Percentiles rank a stretch among this genome's conserved stretches.
These are phyloP conservation scores for Digitonthophagus gazella DNA, from an alignment of 2,888 invertebrate genomes.

Conservation along the genomic window DNA sequence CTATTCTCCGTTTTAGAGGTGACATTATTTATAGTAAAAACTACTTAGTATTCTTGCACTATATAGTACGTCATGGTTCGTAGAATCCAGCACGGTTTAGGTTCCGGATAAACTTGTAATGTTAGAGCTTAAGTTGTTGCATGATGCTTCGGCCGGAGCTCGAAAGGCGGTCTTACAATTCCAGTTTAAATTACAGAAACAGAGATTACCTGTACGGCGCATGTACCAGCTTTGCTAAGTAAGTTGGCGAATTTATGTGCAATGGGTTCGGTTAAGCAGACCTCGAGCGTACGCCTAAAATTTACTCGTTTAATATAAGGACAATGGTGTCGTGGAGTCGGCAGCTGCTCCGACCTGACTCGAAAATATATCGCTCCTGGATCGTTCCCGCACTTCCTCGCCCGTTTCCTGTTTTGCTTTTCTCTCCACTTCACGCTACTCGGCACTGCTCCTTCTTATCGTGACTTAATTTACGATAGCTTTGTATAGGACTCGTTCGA, in stretches of 20 bases:
- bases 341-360: constrained; percentile 30
- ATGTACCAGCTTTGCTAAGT: constrained; percentile 25
- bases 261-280: constrained; percentile 14
- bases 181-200: constrained; percentile 21
- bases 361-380: constrained; percentile 31
- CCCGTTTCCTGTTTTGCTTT: constrained; percentile 31
- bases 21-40: not conserved
- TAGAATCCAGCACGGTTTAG: not conserved
- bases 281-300: constrained; percentile 23
- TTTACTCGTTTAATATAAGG: constrained; percentile 31
- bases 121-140: constrained; percentile 1
- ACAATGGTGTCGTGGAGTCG: constrained; percentile 27
- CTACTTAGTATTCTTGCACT: not conserved
- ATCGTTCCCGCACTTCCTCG: constrained; percentile 34
- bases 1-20: too few species aligned
- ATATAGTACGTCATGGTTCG: not conserved
- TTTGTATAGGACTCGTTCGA: constrained; percentile 24
- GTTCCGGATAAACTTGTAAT: constrained; percentile 7
- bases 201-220: constrained; percentile 19
- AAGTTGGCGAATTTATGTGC: constrained; percentile 25
- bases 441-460: constrained; percentile 27
- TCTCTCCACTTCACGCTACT: constrained; percentile 25
- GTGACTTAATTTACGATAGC: constrained; percentile 29
- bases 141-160: constrained; percentile 3
- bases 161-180: constrained; percentile 16